Evolutionary conservation across 1,140 invertebrate genomes (phyloP), one percentile per base, ranked within the genome.

Genomic region (Megalonaias nervosa): DNA sequence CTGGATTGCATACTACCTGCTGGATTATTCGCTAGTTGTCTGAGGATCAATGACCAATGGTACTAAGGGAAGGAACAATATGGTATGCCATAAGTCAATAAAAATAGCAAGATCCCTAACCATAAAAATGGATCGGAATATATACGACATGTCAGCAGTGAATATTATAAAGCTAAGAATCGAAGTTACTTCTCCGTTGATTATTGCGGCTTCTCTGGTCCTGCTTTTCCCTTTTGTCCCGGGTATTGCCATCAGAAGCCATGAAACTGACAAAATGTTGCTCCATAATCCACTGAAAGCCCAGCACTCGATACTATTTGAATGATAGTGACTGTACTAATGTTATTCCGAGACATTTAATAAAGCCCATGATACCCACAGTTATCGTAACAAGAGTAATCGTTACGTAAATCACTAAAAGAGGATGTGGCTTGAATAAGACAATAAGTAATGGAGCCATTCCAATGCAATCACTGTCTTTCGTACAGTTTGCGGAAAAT

Each of bases 291-390:
- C n/a, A n/a, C n/a, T n/a, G n/a, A n/a, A n/a, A n/a, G n/a, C n/a
- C n/a, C n/a, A n/a, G 99, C 98, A 86, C 97, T 98, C 97, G 99
- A 99, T 65, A 99, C 98, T 2, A 99, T 92, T 86, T 99, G 99
- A 61, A 99, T 99, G 97, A 99, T 99, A 1, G 97, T 99, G 84
- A 99, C 98, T 5, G 97, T 97, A 89, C 99, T 98, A 58, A 91
- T 86, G 97, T 98, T 0, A 99, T 96, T 80, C 94, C 94, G 97
- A 98, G 99, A 0, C 98, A 91, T 0, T 97, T 94, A 96, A 99
- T 98, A 91, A 98, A 98, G 1, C 98, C 98, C 5, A 98, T 95
- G 0, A 99, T 97, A 19, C 98, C 97, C 9, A 96, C n/a, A 90
- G 99, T 97, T 77, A 99, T 99, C 2, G 97, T 98, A 19, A 98